These are phyloP conservation scores for Enteromius viviparus DNA, from an alignment of 2,797 vertebrate genomes.

Conservation along the genomic window DNA sequence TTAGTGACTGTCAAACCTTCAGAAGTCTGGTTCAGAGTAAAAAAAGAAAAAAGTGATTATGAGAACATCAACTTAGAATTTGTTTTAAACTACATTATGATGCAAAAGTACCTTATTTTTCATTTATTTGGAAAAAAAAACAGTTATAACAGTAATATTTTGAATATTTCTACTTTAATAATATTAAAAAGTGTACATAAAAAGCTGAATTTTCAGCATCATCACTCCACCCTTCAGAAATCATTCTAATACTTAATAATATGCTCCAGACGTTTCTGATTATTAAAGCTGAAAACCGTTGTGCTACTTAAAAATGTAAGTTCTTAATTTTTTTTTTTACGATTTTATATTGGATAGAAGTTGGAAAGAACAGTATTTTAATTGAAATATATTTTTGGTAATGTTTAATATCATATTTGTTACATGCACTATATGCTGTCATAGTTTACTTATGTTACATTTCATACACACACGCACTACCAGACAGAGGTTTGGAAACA, in stretches of 20 bases:
- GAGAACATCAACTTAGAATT: background rate
- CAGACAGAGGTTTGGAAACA: too few species aligned
- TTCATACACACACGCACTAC: too few species aligned
- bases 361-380: too few species aligned
- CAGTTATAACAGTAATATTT: background rate
- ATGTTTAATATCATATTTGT: too few species aligned
- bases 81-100: background rate
- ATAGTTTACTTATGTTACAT: too few species aligned
- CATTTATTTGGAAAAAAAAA: background rate
- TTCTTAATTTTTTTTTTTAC: too few species aligned
- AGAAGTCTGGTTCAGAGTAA: background rate
- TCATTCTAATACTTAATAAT: background rate
- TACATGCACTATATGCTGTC: too few species aligned
- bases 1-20: constrained; percentile 18
- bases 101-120: background rate
- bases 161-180: background rate
- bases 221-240: background rate
- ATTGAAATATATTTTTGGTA: too few species aligned
- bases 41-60: background rate
- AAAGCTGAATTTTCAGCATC: background rate
- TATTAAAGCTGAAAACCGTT: background rate
- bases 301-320: too few species aligned
- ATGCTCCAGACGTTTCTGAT: background rate
- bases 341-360: too few species aligned
- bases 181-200: background rate